Base-by-base conservation (phyloP, 2,797 vertebrate species). In the Chiloscyllium punctatum region DNA sequence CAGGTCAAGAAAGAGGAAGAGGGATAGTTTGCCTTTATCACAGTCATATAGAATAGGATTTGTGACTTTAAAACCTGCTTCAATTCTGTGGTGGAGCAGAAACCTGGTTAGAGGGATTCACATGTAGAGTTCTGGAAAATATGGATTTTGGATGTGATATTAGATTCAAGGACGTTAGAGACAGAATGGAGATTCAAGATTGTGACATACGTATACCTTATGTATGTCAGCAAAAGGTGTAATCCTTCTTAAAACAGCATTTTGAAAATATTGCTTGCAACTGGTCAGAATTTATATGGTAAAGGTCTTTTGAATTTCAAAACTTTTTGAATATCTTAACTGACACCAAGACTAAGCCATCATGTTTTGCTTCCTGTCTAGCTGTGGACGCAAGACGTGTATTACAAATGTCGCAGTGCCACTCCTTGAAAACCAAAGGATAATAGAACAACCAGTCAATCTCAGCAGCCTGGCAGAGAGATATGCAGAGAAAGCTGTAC, bases 371-470 rank as follows among this genome's bases (percentile, higher is more conserved):
- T 51, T 95, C 84, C 95, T 27, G 4, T 96, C 15, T 84, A 98
- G 97, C 74, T 86, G 95, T 5, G 16, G 9, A 66, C 90, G 95
- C 33, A 96, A 96, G 95, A 97, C 96, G 95, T 99, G 99, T 96
- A 98, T 98, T 96, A 96, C 96, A 0, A 97, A 97, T 8, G 96
- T 98, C 71, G 98, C 98, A 42, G 98, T 99, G 96, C 99, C 99
- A 96, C 98, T 99, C 96, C 97, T 98, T 0, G 98, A 99, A 97
- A 99, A 99, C 96, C 13, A 96, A 96, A 96, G 95, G 66, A 98
- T 99, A 2, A 77, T 98, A 96, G 98, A 98, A 96, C 99, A 99
- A 97, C 99, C 99, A 0, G 98, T 99, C 66, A 96, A 99, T 96
- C 97, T 99, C 94, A 98, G 97, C 97, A 96, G 97, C 18, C 97